Evolutionary conservation across 2,888 invertebrate genomes (phyloP).

Genomic region (Lycocerus yunnanus): DNA sequence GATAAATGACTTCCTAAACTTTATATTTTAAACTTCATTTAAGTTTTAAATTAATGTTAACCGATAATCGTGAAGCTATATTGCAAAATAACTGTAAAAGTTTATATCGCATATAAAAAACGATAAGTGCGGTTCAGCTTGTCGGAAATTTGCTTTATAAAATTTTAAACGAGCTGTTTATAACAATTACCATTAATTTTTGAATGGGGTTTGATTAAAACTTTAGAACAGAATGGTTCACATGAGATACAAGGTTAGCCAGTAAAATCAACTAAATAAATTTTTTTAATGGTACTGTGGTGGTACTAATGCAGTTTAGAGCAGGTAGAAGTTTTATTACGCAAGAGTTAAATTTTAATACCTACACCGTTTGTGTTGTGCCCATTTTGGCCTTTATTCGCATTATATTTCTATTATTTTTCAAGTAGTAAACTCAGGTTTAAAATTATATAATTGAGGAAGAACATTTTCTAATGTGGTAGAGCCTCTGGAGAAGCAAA

Average conservation of each 20-base stretch:
- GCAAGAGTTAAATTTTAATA: not conserved
- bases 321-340: not conserved
- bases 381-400: not conserved
- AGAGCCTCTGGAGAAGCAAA: not conserved
- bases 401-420: not conserved
- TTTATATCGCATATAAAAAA: conserved; percentile 1
- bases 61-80: not conserved
- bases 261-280: not conserved
- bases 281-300: not conserved
- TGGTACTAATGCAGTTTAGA: not conserved
- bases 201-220: not conserved
- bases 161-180: not conserved
- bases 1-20: not conserved
- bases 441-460: not conserved
- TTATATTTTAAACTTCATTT: not conserved
- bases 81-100: conserved; percentile 2
- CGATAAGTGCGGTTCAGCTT: not conserved
- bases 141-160: not conserved
- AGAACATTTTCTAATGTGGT: not conserved
- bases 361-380: not conserved
- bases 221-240: not conserved
- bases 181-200: not conserved
- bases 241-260: not conserved
- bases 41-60: conserved; percentile 2
- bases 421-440: not conserved